Evolutionary conservation across 2,888 invertebrate species (phyloP).

Genomic region (Formica aserva): DNA sequence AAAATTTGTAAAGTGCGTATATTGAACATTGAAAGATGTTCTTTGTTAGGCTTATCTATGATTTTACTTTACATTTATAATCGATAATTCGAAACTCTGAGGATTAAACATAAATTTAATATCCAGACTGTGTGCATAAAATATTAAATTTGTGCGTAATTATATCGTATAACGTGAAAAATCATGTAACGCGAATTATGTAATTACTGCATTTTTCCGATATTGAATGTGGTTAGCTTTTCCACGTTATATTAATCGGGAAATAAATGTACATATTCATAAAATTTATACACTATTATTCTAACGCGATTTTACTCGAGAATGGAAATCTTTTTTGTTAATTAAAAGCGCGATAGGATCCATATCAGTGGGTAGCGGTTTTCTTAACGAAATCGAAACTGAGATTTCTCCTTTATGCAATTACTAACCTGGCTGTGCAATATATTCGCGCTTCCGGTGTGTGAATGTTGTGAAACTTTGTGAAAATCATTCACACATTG

Average conservation of each 20-base stretch:
- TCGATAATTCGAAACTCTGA: neutral
- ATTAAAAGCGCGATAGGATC: conserved; percentile 15
- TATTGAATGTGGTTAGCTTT: neutral
- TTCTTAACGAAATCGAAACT: conserved; percentile 52
- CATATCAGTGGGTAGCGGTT: conserved; percentile 16
- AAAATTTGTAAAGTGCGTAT: neutral
- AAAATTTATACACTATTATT: neutral
- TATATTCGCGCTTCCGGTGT: conserved; percentile 43
- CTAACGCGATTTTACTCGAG: conserved; percentile 1
- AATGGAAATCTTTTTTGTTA: neutral
- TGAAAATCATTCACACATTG: conserved; percentile 42
- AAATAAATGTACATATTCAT: conserved; percentile 22
- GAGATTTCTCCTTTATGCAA: conserved; percentile 53
- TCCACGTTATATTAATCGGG: neutral
- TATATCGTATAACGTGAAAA: neutral
- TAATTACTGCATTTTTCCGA: conserved; percentile 11
- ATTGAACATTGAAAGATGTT: neutral
- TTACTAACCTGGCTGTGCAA: conserved; percentile 43
- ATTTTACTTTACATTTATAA: neutral
- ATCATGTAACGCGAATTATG: conserved; percentile 11
- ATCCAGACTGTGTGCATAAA: neutral
- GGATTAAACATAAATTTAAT: neutral
- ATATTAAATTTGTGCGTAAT: neutral
- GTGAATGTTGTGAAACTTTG: conserved; percentile 44
- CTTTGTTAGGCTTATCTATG: neutral